Conservation (phyloP, 2,113 vertebrate species). For the Falcunculus frontatus region DNA sequence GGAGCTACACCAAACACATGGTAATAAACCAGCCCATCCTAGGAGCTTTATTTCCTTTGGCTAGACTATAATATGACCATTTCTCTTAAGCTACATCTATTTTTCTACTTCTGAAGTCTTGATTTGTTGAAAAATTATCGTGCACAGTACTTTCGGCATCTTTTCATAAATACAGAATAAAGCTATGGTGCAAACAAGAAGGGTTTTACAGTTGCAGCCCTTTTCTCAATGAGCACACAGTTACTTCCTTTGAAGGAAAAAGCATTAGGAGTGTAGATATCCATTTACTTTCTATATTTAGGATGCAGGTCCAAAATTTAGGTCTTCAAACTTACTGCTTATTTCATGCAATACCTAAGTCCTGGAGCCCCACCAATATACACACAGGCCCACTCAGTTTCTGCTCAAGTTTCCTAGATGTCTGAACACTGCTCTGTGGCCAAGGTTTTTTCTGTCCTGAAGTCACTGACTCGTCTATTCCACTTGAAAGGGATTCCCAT, state of each 20-base stretch:
- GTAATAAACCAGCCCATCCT: background rate
- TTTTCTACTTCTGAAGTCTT: background rate
- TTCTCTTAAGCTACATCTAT: background rate
- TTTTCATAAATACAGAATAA: background rate
- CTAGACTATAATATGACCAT: background rate
- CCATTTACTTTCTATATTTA: background rate
- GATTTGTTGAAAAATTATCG: background rate
- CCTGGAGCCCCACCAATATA: background rate
- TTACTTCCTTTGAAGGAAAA: background rate
- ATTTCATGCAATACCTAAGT: background rate
- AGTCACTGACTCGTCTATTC: background rate
- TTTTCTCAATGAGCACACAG: background rate
- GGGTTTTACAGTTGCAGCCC: background rate
- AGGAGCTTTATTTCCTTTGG: background rate
- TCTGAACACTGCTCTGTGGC: background rate
- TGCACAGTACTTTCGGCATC: background rate
- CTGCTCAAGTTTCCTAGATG: background rate
- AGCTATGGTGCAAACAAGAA: background rate
- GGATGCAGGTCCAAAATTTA: background rate
- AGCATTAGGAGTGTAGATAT: background rate
- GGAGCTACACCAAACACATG: background rate
- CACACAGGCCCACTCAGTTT: background rate
- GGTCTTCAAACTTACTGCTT: background rate
- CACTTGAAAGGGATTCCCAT: background rate
- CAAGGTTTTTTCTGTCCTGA: background rate